A percentile compares a stretch with the other conserved stretches of the same genome.
Evolutionary conservation across 2,888 invertebrate species (phyloP).

Genomic region (Dicyrtomina minuta): DNA sequence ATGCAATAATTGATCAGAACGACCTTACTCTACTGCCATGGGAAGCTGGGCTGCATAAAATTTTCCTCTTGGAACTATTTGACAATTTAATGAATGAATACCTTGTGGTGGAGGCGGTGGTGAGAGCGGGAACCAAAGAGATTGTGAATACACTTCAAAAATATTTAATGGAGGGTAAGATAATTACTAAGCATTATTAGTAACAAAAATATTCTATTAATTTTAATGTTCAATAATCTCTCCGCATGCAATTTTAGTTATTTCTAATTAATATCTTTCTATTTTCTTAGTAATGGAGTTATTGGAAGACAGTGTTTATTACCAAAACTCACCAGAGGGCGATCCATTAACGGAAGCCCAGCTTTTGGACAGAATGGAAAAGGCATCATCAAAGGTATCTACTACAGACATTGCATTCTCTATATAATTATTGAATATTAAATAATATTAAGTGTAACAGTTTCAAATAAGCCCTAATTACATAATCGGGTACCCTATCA

Average conservation of each 20-base stretch:
- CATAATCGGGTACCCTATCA: too few relatives aligned
- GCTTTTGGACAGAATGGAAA: conserved; percentile 6
- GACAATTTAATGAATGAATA: conserved; percentile 39
- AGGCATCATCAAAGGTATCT: neutral
- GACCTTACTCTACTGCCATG: conserved; percentile 43
- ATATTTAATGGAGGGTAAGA: conserved; percentile 37
- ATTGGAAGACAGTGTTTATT: conserved; percentile 15
- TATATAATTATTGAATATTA: too few relatives aligned
- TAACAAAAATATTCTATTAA: too few relatives aligned
- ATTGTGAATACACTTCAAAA: conserved; percentile 41
- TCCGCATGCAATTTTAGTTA: too few relatives aligned
- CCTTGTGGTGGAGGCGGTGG: conserved; percentile 41
- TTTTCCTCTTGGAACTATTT: conserved; percentile 34
- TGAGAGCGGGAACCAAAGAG: conserved; percentile 45
- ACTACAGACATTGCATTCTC: too few relatives aligned
- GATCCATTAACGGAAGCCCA: neutral
- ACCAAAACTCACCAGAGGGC: neutral
- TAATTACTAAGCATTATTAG: neutral
- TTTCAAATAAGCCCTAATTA: too few relatives aligned
- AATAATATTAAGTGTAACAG: too few relatives aligned
- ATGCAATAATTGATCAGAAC: conserved; percentile 28
- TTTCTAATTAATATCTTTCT: neutral
- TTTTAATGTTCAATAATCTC: too few relatives aligned
- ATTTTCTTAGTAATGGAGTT: conserved; percentile 9
- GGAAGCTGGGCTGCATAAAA: conserved; percentile 31